A percentile compares a stretch with the other conserved stretches of the same genome.
Evolutionary conservation across 2,113 vertebrate genomes (phyloP).

Genomic region (Clarias gariepinus): DNA sequence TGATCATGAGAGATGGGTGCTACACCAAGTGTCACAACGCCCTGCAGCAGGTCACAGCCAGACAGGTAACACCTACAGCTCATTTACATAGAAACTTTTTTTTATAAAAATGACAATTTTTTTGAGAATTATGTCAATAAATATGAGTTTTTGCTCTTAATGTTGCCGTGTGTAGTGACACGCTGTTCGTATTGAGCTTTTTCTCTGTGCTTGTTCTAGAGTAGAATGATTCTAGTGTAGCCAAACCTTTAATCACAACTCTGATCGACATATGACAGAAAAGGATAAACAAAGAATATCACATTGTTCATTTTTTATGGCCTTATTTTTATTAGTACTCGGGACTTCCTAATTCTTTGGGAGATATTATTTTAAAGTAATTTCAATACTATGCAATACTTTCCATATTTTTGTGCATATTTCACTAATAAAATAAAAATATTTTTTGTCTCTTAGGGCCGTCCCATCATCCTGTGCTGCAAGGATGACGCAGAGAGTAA

Average conservation of each 20-base stretch:
- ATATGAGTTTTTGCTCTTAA: not conserved
- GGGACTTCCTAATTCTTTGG: too few species aligned
- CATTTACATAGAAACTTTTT: not conserved
- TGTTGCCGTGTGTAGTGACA: not conserved
- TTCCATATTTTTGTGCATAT: not conserved
- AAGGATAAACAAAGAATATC: too few species aligned
- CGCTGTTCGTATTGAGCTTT: not conserved
- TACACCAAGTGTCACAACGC: slow-evolving; percentile 95
- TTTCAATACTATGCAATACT: not conserved
- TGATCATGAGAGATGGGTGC: slow-evolving; percentile 92
- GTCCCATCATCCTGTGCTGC: slow-evolving; percentile 91
- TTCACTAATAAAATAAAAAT: not conserved
- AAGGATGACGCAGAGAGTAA: slow-evolving; percentile 84
- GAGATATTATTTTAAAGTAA: not conserved
- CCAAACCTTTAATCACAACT: too few species aligned
- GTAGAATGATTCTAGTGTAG: not conserved
- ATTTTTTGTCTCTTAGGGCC: slow-evolving; percentile 73
- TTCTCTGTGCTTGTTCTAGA: not conserved
- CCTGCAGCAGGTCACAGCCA: slow-evolving; percentile 89
- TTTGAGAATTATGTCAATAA: not conserved
- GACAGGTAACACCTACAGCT: slow-evolving; percentile 76
- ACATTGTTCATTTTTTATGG: too few species aligned
- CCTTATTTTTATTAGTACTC: too few species aligned
- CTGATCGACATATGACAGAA: too few species aligned
- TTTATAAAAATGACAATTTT: not conserved